Percentiles rank a stretch among this genome's conserved stretches.
phyloP scores from a whole-genome alignment of 2,113 vertebrate species.

The Petromus typicus region DNA sequence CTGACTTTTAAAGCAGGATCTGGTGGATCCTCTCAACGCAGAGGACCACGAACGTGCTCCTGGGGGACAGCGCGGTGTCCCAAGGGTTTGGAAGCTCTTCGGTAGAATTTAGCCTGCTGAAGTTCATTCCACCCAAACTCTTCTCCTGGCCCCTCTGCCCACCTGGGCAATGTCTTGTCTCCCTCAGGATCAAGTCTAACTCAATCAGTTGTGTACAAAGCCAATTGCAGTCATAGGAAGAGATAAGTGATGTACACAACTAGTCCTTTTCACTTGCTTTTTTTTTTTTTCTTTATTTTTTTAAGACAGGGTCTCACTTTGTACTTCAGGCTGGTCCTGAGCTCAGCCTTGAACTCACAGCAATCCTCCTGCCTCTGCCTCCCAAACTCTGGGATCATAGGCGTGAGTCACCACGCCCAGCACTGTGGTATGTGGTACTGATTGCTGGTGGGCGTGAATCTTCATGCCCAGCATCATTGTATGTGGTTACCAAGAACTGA shows the following conservation, averaged over 20 bases:
- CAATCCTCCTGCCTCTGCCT: no score
- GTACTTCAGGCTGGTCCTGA: no score
- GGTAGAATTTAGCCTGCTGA: background rate
- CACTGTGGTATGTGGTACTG: no score
- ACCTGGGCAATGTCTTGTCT: background rate
- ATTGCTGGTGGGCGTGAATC: no score
- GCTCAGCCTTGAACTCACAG: no score
- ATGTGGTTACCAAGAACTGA: no score
- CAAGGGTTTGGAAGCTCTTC: background rate
- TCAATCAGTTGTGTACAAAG: fast-evolving
- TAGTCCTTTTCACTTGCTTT: background rate
- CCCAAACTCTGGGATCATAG: no score
- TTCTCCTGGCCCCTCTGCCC: background rate
- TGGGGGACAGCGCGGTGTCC: background rate
- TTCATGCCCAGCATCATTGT: no score
- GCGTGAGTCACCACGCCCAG: no score
- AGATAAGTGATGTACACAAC: fast-evolving
- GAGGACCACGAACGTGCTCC: fast-evolving
- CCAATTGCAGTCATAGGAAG: background rate
- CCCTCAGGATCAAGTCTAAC: background rate
- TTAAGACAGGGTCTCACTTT: no score
- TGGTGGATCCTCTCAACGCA: background rate
- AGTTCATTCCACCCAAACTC: background rate
- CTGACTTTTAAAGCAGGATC: background rate
- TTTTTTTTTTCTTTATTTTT: no score